phyloP scores from a whole-genome alignment of 2,888 invertebrate species.

The Cynaeus angustus region DNA sequence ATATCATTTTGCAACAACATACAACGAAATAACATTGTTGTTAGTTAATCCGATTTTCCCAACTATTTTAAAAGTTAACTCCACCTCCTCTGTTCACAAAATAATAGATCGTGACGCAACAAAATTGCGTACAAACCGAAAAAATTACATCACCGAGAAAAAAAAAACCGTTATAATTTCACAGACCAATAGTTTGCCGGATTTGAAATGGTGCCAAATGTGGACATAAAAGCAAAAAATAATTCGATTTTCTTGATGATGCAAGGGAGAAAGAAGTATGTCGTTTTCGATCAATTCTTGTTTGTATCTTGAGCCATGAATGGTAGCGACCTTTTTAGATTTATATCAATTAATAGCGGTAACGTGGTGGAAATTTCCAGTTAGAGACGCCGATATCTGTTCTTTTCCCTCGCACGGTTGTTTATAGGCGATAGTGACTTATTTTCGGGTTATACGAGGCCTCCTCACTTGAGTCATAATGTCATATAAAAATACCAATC shows the following conservation, averaged over 20 bases:
- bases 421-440: not conserved
- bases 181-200: not conserved
- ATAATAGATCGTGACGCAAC: constrained; percentile 12
- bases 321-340: constrained; percentile 2
- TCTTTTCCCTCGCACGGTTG: not conserved
- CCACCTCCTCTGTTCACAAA: constrained; percentile 7
- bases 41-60: too few relatives aligned
- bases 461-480: too few relatives aligned
- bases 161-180: constrained; percentile 1
- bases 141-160: not conserved
- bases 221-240: not conserved
- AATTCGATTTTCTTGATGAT: not conserved
- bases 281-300: not conserved
- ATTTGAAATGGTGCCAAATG: constrained; percentile 8
- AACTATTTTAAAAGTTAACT: not conserved
- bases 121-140: constrained; percentile 4
- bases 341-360: not conserved
- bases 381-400: not conserved
- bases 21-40: too few relatives aligned
- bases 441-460: not conserved
- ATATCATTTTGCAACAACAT: too few relatives aligned
- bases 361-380: not conserved
- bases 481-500: too few relatives aligned
- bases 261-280: too few relatives aligned
- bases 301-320: not conserved